phyloP scores from a whole-genome alignment of 2,797 vertebrate genomes.

The Pseudomugil gertrudae region DNA sequence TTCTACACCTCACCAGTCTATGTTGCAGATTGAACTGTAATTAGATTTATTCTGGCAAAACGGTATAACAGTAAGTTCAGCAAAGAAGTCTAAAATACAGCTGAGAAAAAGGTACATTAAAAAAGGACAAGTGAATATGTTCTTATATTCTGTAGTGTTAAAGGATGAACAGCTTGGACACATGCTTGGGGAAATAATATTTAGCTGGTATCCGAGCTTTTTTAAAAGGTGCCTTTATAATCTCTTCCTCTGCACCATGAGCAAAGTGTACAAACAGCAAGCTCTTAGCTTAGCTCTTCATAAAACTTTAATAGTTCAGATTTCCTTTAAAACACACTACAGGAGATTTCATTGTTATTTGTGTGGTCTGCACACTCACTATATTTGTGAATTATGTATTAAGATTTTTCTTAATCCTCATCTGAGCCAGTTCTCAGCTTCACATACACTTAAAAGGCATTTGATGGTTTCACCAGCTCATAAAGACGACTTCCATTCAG shows the following conservation, averaged over 20 bases:
- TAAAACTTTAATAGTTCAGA: not conserved
- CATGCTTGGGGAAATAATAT: not conserved
- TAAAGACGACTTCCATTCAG: not conserved
- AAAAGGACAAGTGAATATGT: not conserved
- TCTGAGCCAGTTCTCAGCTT: not conserved
- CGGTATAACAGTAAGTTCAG: conserved; percentile 26
- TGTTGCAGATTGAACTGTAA: conserved; percentile 60
- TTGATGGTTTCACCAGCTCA: too few species aligned
- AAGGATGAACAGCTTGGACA: not conserved
- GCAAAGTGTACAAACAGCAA: not conserved
- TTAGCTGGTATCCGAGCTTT: not conserved
- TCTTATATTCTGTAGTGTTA: not conserved
- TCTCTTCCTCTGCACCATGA: not conserved
- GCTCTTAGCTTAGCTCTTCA: not conserved
- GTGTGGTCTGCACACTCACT: too few species aligned
- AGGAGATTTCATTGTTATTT: not conserved
- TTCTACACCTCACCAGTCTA: conserved; percentile 68
- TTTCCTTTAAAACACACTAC: not conserved
- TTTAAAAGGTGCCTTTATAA: not conserved
- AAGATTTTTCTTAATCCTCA: not conserved
- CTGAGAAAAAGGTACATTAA: conserved; percentile 2
- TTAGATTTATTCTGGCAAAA: conserved; percentile 58
- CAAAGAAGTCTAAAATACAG: conserved; percentile 27
- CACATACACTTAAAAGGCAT: not conserved
- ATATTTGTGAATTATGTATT: not conserved